phyloP scores from a whole-genome alignment of 2,113 vertebrate genomes.

The Eonycteris spelaea region DNA sequence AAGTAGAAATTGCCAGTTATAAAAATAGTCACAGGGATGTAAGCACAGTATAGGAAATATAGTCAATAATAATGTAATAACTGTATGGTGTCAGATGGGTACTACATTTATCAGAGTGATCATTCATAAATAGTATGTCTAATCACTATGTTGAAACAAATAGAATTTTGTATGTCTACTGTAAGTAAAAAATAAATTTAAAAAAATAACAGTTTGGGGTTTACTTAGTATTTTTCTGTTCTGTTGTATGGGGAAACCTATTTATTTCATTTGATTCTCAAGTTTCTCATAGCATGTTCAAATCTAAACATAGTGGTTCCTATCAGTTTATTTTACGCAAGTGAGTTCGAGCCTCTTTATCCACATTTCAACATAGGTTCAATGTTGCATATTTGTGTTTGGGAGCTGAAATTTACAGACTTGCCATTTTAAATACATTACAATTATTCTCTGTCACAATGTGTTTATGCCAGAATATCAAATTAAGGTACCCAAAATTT shows the following conservation, averaged over 20 bases:
- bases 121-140: no score
- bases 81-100: no score
- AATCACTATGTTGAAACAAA: no score
- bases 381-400: not conserved
- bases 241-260: not conserved
- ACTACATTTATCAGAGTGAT: no score
- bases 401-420: not conserved
- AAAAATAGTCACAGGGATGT: not conserved
- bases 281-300: not conserved
- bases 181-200: no score
- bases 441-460: not conserved
- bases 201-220: not conserved
- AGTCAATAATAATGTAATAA: no score
- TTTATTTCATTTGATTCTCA: not conserved
- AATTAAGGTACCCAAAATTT: not conserved
- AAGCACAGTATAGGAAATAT: no score
- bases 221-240: not conserved
- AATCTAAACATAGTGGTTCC: not conserved
- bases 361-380: not conserved
- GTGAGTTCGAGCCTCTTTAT: not conserved
- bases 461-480: not conserved
- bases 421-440: not conserved
- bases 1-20: not conserved
- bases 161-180: no score
- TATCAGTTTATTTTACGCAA: not conserved